Conservation (phyloP, 1,140 invertebrate species). For the Alviniconcha marisindica region DNA sequence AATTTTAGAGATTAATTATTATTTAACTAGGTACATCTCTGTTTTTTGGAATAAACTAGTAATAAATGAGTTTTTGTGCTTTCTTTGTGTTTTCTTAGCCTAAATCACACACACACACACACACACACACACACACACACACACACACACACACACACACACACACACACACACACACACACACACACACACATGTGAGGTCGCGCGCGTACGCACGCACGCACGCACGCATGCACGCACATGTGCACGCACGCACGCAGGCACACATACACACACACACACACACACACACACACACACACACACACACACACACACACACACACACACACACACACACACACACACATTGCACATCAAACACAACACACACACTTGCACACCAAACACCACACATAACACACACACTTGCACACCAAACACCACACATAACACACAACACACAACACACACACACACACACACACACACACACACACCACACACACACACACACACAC, state of each 20-base stretch:
- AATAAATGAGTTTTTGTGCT: background rate
- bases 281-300: background rate
- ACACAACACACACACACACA: no score
- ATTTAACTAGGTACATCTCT: no score
- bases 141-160: slow-evolving; percentile 8
- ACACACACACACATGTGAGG: background rate
- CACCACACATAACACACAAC: no score
- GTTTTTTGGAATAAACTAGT: background rate
- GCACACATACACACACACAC: background rate
- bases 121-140: slow-evolving; percentile 1
- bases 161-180: slow-evolving; percentile 1
- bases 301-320: slow-evolving; percentile 4
- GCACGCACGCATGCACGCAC: background rate
- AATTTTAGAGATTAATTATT: no score
- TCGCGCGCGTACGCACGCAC: no score
- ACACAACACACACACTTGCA: no score
- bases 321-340: no score
- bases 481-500: no score
- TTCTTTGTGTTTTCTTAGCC: background rate
- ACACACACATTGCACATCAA: no score
- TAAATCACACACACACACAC: background rate
- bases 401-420: no score
- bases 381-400: no score
- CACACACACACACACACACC: no score
- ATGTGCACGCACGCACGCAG: background rate